Percentiles rank a stretch among this genome's conserved stretches.
These are phyloP conservation scores for Aporophyla lueneburgensis DNA, from an alignment of 2,888 invertebrate genomes.

Conservation along the genomic window DNA sequence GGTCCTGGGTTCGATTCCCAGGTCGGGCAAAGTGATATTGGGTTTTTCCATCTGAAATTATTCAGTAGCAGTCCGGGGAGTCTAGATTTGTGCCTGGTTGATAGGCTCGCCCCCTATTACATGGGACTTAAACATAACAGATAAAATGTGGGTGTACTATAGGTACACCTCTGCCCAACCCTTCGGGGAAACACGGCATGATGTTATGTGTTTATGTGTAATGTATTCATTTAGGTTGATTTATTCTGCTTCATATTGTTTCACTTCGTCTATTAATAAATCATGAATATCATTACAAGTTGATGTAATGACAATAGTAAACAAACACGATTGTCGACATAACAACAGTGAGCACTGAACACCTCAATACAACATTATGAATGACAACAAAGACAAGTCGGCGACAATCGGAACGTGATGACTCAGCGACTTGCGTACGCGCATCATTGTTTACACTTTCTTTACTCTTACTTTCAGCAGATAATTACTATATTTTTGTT, in stretches of 20 bases:
- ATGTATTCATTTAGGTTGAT: not conserved
- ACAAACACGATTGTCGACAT: constrained; percentile 13
- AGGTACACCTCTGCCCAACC: too few relatives aligned
- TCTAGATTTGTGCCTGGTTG: too few relatives aligned
- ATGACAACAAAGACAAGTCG: constrained; percentile 43
- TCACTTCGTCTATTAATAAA: not conserved
- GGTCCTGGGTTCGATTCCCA: too few relatives aligned
- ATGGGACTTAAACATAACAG: too few relatives aligned
- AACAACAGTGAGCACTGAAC: constrained; percentile 6
- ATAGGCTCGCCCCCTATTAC: too few relatives aligned
- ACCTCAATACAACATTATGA: constrained; percentile 28
- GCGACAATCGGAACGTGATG: constrained; percentile 41
- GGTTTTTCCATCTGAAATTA: too few relatives aligned
- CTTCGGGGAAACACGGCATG: too few relatives aligned
- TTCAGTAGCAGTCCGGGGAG: too few relatives aligned
- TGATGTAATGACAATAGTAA: not conserved
- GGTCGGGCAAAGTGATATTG: too few relatives aligned
- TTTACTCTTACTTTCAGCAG: constrained; percentile 50
- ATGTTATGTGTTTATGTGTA: too few relatives aligned
- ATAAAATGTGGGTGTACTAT: too few relatives aligned
- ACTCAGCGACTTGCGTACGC: constrained; percentile 48
- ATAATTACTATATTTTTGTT: constrained; percentile 21
- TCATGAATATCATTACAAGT: not conserved
- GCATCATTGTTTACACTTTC: constrained; percentile 45
- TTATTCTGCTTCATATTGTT: not conserved